A percentile compares a stretch with the other conserved stretches of the same genome.
Evolutionary conservation across 2,113 vertebrate genomes (phyloP).

Genomic region (Lagenorhynchus albirostris): DNA sequence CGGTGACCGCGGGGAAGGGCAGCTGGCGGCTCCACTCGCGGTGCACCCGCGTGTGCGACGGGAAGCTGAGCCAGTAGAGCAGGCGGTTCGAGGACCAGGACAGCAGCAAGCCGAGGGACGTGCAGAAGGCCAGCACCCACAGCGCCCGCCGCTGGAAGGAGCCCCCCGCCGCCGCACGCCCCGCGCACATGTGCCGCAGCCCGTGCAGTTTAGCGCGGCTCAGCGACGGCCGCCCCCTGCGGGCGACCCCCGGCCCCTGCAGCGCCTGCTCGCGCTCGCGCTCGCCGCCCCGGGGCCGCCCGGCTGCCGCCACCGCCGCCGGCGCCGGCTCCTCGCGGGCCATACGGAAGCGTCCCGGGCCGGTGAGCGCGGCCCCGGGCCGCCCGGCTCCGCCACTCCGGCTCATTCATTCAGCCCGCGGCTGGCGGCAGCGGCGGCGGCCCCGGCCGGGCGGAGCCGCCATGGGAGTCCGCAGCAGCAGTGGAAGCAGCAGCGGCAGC

Average conservation of each 20-base stretch:
- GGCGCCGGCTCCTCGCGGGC: slow-evolving; percentile 71
- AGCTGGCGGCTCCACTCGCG: slow-evolving; percentile 95
- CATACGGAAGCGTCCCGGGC: slow-evolving; percentile 76
- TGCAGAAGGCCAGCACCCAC: slow-evolving; percentile 94
- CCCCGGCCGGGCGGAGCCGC: slow-evolving; percentile 70
- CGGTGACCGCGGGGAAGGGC: slow-evolving; percentile 93
- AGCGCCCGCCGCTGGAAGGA: slow-evolving; percentile 89
- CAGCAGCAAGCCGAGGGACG: slow-evolving; percentile 92
- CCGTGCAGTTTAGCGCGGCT: slow-evolving; percentile 91
- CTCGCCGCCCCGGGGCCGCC: slow-evolving; percentile 71
- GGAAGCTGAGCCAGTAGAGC: slow-evolving; percentile 95
- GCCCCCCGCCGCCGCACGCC: slow-evolving; percentile 80
- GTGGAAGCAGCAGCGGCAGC: slow-evolving; percentile 44
- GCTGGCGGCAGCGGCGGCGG: slow-evolving; percentile 68
- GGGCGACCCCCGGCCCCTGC: slow-evolving; percentile 67
- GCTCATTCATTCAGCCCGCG: slow-evolving; percentile 76
- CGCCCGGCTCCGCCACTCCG: slow-evolving; percentile 71
- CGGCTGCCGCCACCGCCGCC: slow-evolving; percentile 65
- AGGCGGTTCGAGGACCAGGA: slow-evolving; percentile 97
- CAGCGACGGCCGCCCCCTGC: slow-evolving; percentile 78
- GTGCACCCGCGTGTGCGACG: slow-evolving; percentile 94
- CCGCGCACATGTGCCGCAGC: slow-evolving; percentile 89
- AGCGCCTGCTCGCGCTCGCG: slow-evolving; percentile 61
- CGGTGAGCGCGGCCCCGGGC: slow-evolving; percentile 67
- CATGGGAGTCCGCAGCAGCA: slow-evolving; percentile 74